Percentiles rank a stretch among this genome's conserved stretches.
phyloP scores from a whole-genome alignment of 2,113 vertebrate species.

The Hucho hucho region DNA sequence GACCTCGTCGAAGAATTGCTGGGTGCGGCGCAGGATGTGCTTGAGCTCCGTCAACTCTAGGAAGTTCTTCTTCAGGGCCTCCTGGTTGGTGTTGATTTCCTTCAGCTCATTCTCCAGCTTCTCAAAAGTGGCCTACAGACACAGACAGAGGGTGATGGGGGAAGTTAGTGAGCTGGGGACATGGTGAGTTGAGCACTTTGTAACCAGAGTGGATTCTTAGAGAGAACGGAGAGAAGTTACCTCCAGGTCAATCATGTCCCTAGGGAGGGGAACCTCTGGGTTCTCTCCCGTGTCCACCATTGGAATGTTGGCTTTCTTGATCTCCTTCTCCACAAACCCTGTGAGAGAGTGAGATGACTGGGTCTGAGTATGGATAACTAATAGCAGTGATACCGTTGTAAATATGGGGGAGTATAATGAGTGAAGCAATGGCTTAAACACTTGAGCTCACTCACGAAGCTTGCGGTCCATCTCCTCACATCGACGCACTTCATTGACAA shows the following conservation, averaged over 20 bases:
- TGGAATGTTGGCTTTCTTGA: constrained; percentile 90
- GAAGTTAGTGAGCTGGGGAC: constrained; percentile 1
- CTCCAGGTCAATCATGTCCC: constrained; percentile 99
- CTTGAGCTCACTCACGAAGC: constrained; percentile 78
- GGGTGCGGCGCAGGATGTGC: constrained; percentile 95
- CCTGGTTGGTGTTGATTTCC: constrained; percentile 98
- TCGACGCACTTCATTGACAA: constrained; percentile 95
- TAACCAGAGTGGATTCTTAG: background rate
- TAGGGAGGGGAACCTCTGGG: constrained; percentile 94
- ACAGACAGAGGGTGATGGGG: background rate
- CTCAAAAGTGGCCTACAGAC: constrained; percentile 91
- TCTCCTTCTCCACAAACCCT: constrained; percentile 99
- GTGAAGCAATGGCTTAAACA: background rate
- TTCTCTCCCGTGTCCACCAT: constrained; percentile 96
- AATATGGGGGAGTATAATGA: background rate
- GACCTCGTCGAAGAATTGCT: constrained; percentile 99
- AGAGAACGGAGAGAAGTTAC: constrained; percentile 63
- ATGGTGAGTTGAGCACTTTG: too few relatives aligned
- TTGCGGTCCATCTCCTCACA: constrained; percentile 99
- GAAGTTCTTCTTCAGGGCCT: constrained; percentile 97
- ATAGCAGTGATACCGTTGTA: background rate
- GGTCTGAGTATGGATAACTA: background rate
- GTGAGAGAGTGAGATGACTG: background rate
- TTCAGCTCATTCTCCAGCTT: constrained; percentile 98
- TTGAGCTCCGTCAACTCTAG: constrained; percentile 97